A percentile compares a stretch with the other conserved stretches of the same genome.
Conservation (phyloP, 2,113 vertebrate species). For the Prunella fulvescens region DNA sequence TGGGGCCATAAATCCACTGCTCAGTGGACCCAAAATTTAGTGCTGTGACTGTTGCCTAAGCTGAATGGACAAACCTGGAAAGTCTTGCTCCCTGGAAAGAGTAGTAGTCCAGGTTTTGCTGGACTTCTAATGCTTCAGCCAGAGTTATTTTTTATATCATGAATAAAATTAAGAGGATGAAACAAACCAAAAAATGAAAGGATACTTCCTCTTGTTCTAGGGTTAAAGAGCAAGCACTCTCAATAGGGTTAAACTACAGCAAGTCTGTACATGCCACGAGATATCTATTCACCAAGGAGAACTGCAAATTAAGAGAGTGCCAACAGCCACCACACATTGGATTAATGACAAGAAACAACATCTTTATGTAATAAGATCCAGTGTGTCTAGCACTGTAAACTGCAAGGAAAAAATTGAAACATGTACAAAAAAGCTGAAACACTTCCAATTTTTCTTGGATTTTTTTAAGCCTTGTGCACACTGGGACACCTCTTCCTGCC, state of each 20-base stretch:
- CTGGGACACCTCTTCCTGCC: slow-evolving; percentile 49
- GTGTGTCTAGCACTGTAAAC: slow-evolving; percentile 43
- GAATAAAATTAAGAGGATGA: background rate
- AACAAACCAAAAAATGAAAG: background rate
- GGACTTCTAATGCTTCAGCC: background rate
- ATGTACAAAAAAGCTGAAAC: slow-evolving; percentile 48
- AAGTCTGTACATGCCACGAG: background rate
- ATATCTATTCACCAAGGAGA: slow-evolving; percentile 19
- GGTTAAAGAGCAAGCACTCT: background rate
- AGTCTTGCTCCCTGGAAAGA: background rate
- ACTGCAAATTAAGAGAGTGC: slow-evolving; percentile 17
- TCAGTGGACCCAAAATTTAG: background rate
- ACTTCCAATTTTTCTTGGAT: slow-evolving; percentile 39
- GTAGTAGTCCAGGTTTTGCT: background rate
- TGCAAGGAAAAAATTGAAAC: slow-evolving; percentile 59
- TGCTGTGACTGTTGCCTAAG: background rate
- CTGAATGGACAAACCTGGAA: background rate
- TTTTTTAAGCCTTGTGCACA: slow-evolving; percentile 42
- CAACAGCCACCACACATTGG: slow-evolving; percentile 49
- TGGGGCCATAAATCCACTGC: background rate
- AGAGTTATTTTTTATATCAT: background rate
- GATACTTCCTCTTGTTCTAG: background rate
- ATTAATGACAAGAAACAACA: slow-evolving; percentile 64
- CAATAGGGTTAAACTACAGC: background rate
- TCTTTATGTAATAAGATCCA: slow-evolving; percentile 60